A percentile compares a stretch with the other conserved stretches of the same genome.
These are phyloP conservation scores for Zoanthus sociatus DNA, from an alignment of 92 coral and sea anemone genomes.

Conservation along the genomic window DNA sequence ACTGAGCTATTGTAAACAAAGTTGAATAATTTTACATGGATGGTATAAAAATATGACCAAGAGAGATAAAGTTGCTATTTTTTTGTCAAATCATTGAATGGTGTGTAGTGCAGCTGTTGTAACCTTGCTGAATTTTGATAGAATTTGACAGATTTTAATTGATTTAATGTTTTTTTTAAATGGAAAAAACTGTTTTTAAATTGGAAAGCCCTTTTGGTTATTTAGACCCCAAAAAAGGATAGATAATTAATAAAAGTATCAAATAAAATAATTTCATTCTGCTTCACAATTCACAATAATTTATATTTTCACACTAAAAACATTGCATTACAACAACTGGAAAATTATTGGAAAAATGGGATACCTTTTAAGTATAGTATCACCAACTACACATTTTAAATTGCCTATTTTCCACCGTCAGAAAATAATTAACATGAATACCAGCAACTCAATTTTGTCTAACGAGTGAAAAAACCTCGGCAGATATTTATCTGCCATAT, in stretches of 20 bases:
- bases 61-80: not conserved
- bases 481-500: not conserved
- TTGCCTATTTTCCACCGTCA: not conserved
- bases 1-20: constrained; percentile 26
- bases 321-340: not conserved
- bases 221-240: too few relatives aligned
- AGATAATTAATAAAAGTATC: too few relatives aligned
- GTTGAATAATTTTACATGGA: constrained; percentile 23
- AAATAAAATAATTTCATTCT: too few relatives aligned
- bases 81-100: not conserved
- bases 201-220: too few relatives aligned
- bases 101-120: not conserved
- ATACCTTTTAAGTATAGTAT: not conserved
- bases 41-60: constrained; percentile 23
- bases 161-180: not conserved
- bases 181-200: not conserved
- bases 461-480: not conserved
- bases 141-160: constrained; percentile 6
- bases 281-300: too few relatives aligned
- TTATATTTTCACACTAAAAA: too few relatives aligned
- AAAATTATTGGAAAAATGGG: not conserved
- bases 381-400: not conserved
- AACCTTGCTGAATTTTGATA: not conserved
- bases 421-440: not conserved
- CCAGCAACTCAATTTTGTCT: constrained; percentile 3